Base-by-base conservation (phyloP, 2,113 vertebrate genomes). In the Oreocharis arfaki region DNA sequence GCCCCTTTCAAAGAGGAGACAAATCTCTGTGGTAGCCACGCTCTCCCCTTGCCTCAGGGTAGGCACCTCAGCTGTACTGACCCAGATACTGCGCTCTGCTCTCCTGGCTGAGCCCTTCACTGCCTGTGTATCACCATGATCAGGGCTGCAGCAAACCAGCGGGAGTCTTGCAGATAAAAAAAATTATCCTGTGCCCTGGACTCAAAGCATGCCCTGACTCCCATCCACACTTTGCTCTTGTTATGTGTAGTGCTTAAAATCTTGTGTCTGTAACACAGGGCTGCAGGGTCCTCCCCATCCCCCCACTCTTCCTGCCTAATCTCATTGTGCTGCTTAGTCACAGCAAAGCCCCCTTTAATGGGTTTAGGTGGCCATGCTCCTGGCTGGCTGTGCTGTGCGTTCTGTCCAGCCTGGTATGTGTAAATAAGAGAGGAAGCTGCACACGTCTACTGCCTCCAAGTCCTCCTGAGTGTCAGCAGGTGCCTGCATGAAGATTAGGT, bases 301-400 rank as follows among this genome's bases (percentile, higher is more conserved):
- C 85, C 78, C 13, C 30, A 0, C 27, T 80, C 49, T 86, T 61
- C 44, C 44, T 84, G 74, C 46, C 50, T 96, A 94, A 97, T 97
- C 95, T 75, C 75, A 55, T 96, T 97, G 86, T 78, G 88, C 78
- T 82, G 70, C 88, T 96, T 92, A 91, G 96, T 97, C 94, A 95
- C 86, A 96, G 94, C 7, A 1, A 75, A 60, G 95, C 89, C 90
- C 57, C 47, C 67, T 84, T 59, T 91, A 89, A 93, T 90, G 90
- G 93, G 86, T 85, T 96, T 96, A 93, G 59, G 74, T 47, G 85
- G 53, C 47, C 22, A 7, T 41, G 78, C 90, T 89, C 35, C 86
- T 83, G 83, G 47, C 73, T 50, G 56, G 39, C 30, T 32, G 17
- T 16, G 22, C 27, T 69, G 79, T 67, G 77, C 86, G 73, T 74